phyloP scores from a whole-genome alignment of 1,140 invertebrate species.

The Cephus cinctus region DNA sequence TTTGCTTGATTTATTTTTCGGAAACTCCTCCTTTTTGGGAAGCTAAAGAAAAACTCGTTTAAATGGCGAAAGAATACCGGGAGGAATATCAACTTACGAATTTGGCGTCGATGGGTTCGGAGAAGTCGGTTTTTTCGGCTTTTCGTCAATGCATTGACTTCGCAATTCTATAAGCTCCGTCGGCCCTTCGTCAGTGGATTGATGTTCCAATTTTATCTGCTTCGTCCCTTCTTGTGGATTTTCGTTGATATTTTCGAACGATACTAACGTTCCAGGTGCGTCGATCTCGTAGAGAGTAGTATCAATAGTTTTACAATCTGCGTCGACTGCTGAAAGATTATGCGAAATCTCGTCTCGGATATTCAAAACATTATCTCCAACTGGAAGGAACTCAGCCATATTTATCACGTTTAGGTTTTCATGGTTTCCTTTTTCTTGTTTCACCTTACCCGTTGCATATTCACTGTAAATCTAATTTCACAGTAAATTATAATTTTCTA shows the following conservation, averaged over 20 bases:
- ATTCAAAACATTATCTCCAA: neutral
- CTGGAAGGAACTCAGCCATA: neutral
- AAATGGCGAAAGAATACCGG: slow-evolving; percentile 9
- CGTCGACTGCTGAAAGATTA: slow-evolving; percentile 2
- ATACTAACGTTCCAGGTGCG: slow-evolving; percentile 4
- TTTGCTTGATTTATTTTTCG: slow-evolving; percentile 4
- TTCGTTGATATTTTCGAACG: slow-evolving; percentile 2
- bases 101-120: slow-evolving; percentile 7
- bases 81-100: slow-evolving; percentile 9
- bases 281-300: slow-evolving; percentile 5
- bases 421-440: neutral
- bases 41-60: slow-evolving; percentile 9
- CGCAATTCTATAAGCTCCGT: neutral
- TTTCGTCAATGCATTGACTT: too few relatives aligned
- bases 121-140: slow-evolving; percentile 2
- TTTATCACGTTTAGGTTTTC: neutral
- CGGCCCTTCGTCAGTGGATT: slow-evolving; percentile 2
- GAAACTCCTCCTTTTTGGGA: slow-evolving; percentile 1
- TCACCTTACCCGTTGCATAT: neutral
- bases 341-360: slow-evolving; percentile 4
- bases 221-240: neutral
- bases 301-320: neutral
- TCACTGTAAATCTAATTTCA: slow-evolving; percentile 5
- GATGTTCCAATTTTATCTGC: slow-evolving; percentile 3
- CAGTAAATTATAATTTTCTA: slow-evolving; percentile 2